phyloP scores from a whole-genome alignment of 1,140 invertebrate genomes.

The Homalodisca vitripennis region DNA sequence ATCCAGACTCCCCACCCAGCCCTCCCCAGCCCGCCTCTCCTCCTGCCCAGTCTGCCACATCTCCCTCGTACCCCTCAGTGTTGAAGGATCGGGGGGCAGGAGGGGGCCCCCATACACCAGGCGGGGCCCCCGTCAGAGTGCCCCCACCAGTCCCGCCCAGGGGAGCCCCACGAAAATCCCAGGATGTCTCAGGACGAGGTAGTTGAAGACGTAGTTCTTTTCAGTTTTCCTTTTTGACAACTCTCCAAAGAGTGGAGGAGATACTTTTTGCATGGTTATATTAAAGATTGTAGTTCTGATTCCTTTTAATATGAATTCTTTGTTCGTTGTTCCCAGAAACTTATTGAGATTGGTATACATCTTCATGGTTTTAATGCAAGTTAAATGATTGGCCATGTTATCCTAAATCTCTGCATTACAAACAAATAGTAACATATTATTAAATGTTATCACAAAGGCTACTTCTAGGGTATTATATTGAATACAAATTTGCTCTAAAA shows the following conservation, averaged over 20 bases:
- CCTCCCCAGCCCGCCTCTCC: conserved; percentile 55
- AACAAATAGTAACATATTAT: too few species aligned
- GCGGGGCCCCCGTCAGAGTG: conserved; percentile 55
- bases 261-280: conserved; percentile 4
- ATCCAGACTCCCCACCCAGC: conserved; percentile 46
- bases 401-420: too few species aligned
- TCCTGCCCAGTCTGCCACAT: conserved; percentile 43
- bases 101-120: conserved; percentile 47
- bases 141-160: conserved; percentile 79
- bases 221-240: neutral
- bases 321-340: too few species aligned
- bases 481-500: too few species aligned
- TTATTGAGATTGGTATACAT: too few species aligned
- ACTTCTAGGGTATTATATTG: too few species aligned
- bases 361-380: too few species aligned
- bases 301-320: too few species aligned
- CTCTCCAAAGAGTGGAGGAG: conserved; percentile 8
- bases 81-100: conserved; percentile 61
- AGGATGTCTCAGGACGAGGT: conserved; percentile 48
- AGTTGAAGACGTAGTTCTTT: conserved; percentile 5
- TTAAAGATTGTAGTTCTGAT: neutral
- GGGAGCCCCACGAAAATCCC: conserved; percentile 59
- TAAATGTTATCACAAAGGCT: too few species aligned
- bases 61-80: conserved; percentile 63
- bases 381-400: too few species aligned